Evolutionary conservation across 2,888 invertebrate genomes (phyloP), one percentile per base, ranked within the genome.

Genomic region (Drosophila robusta): DNA sequence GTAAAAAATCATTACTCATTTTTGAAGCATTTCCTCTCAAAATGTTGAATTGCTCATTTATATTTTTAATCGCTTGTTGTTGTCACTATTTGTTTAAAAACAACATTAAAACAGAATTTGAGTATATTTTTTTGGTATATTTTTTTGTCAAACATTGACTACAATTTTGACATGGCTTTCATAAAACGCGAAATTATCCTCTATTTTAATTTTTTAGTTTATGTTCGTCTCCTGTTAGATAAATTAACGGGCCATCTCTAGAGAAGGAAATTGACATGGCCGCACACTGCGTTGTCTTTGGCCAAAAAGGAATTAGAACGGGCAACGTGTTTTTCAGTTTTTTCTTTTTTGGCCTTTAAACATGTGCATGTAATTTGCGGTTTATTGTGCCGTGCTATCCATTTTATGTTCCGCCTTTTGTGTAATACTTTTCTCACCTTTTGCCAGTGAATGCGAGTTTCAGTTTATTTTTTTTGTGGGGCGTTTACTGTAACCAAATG

Each of bases 401-500:
- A 12, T 24, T 41, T 56, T 42, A 14, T 51, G 47, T 22, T 18
- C 44, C 62, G 12, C 41, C 26, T 71, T 60, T 46, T 49, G 34
- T 52, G 73, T 76, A 84, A 84, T 87, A 84, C 84, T 84, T 84
- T 84, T 89, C 84, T 84, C 84, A 80, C 84, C 89, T 84, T 69
- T 78, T 65, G 38, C 57, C 58, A 39, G 29, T 24, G 26, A 54
- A 54, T 57, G 9, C 34, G 38, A 4, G 44, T 52, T 62, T 9
- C 14, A 11, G 34, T 36, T 54, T 29, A 18, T 24, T 39, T 16
- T 16, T 38, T 64, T 47, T 50, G 39, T 42, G 34, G 45, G 61
- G 58, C 46, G 38, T 67, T 45, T 3, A 46, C 44, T 38, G 55
- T 54, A 55, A 63, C 66, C 80, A 69, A 77, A 77, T 77, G 78